phyloP scores from a whole-genome alignment of 2,888 invertebrate species.

The Belgica antarctica region DNA sequence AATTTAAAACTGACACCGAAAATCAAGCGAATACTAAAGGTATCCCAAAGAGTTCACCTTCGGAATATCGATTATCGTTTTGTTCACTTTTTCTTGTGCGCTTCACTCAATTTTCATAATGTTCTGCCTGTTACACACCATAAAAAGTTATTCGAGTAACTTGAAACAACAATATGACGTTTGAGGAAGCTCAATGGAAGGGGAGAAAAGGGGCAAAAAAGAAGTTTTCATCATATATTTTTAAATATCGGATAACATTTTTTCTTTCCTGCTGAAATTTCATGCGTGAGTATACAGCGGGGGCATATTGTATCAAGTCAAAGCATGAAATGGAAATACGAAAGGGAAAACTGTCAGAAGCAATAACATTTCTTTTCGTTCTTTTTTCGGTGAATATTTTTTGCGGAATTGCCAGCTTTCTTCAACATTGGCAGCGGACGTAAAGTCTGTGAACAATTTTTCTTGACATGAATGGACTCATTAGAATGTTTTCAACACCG shows the following conservation, averaged over 20 bases:
- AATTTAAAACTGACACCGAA: not conserved
- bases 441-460: not conserved
- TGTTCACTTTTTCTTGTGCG: conserved; percentile 24
- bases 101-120: conserved; percentile 39
- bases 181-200: too few relatives aligned
- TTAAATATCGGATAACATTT: conserved; percentile 24
- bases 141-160: conserved; percentile 21
- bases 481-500: conserved; percentile 20
- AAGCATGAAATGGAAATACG: conserved; percentile 4
- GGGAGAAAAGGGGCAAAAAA: too few relatives aligned
- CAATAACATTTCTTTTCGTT: not conserved
- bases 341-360: conserved; percentile 12
- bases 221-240: not conserved
- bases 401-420: not conserved
- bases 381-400: not conserved
- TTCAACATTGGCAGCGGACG: not conserved
- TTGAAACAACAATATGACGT: not conserved
- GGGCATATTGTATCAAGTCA: not conserved
- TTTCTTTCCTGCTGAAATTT: not conserved
- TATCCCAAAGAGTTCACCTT: not conserved
- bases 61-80: conserved; percentile 34
- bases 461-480: conserved; percentile 35
- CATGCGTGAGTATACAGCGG: not conserved
- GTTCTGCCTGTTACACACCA: conserved; percentile 36
- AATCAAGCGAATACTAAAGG: not conserved